Evolutionary conservation across 1,140 invertebrate species (phyloP), one percentile per base, ranked within the genome.

Genomic region (Drosophila gunungcola): DNA sequence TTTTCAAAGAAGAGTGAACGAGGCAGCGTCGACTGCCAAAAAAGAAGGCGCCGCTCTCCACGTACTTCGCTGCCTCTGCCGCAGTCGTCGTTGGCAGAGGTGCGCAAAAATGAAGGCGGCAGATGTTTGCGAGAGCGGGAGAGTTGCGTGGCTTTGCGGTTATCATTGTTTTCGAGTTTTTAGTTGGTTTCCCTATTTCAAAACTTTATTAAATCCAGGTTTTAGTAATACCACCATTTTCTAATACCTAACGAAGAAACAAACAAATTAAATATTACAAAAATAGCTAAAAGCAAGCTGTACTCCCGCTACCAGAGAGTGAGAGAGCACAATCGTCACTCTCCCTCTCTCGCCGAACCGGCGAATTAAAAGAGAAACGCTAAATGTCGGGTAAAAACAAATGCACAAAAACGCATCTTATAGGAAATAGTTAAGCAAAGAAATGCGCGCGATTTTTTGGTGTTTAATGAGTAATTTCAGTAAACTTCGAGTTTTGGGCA

Each of bases 381-480:
- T 84, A 83, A 83, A 79, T 80, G 80, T 36, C 61, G 64, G 65
- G 80, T 84, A 84, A 89, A 88, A 88, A 88, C 84, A 89, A 88
- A 88, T 86, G 80, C 65, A 83, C 73, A 43, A 64, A 88, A 83
- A 56, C 41, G 41, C 49, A 53, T 64, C 56, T 69, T 65, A 67
- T 70, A 63, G 61, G 45, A 42, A 53, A 53, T 48, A 38, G 36
- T 29, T 29, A 38, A 32, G 12, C 11, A 55, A 84, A 86, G 84
- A 86, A 89, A 70, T 38, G 83, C 83, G 83, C 83, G 82, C 78
- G 49, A 67, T 80, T 78, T 42, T 43, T 4, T 32, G 38, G 65
- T 65, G 52, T 69, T 36, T 25, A 36, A 34, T 27, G 29, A 70
- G 36, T 36, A 69, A 39, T 38, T 46, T 11, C 10, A 27, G 7